These are phyloP conservation scores for Ostrea denselamellosa DNA, from an alignment of 1,140 invertebrate species.

Conservation along the genomic window DNA sequence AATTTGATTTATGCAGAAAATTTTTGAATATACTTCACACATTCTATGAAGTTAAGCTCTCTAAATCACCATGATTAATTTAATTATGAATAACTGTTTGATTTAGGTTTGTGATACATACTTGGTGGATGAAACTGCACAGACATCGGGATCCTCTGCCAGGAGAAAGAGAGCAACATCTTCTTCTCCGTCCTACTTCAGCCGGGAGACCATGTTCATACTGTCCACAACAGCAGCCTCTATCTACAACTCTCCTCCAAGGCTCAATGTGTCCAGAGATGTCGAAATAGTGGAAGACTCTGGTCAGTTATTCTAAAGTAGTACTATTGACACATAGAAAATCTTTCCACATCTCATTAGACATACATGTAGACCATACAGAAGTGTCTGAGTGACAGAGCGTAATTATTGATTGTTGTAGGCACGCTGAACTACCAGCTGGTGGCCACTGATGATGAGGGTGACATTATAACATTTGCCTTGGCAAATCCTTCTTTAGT, in stretches of 20 bases:
- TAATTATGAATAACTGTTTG: background rate
- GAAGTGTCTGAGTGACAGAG: background rate
- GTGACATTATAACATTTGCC: background rate
- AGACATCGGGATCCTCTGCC: background rate
- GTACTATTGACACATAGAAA: background rate
- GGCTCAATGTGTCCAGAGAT: slow-evolving; percentile 44
- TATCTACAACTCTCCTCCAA: slow-evolving; percentile 49
- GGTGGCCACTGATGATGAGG: slow-evolving; percentile 29
- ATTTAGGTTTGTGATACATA: slow-evolving; percentile 39
- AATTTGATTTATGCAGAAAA: too few species aligned
- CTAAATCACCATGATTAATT: background rate
- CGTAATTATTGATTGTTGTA: background rate
- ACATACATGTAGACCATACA: too few species aligned
- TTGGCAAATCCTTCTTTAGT: background rate
- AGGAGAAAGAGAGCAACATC: background rate
- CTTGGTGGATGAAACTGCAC: background rate
- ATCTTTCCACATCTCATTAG: too few species aligned
- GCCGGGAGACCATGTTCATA: slow-evolving; percentile 45
- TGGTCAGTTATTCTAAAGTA: slow-evolving; percentile 35
- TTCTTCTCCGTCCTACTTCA: background rate
- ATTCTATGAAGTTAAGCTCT: too few species aligned
- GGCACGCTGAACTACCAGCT: slow-evolving; percentile 32
- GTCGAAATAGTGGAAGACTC: slow-evolving; percentile 49
- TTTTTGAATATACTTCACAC: too few species aligned
- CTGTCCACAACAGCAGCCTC: slow-evolving; percentile 34